These are phyloP conservation scores for Actenoides hombroni DNA, from an alignment of 2,113 vertebrate genomes.

Conservation along the genomic window DNA sequence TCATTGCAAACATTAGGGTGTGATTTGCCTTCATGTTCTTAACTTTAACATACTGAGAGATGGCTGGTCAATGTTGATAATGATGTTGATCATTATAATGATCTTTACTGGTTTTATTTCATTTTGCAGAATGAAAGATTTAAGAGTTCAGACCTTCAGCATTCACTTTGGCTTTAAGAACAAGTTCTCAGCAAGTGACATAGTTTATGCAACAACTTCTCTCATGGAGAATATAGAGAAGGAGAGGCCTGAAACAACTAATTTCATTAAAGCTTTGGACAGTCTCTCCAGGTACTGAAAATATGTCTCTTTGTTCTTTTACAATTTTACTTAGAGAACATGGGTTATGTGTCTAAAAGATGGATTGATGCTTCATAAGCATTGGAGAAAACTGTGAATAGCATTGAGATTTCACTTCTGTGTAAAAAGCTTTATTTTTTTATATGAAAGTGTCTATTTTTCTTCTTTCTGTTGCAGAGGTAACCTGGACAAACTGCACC, in stretches of 20 bases:
- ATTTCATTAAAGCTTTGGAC: constrained; percentile 94
- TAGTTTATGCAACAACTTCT: constrained; percentile 88
- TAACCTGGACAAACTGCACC: constrained; percentile 87
- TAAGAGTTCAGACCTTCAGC: constrained; percentile 94
- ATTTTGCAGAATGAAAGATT: constrained; percentile 89
- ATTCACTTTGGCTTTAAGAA: constrained; percentile 97
- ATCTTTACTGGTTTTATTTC: background rate
- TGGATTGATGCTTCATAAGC: background rate
- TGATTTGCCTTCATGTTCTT: background rate
- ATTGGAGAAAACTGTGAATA: background rate
- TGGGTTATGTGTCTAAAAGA: background rate
- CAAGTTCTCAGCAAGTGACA: constrained; percentile 91
- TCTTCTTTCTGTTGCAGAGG: constrained; percentile 72
- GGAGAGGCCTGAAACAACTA: constrained; percentile 78
- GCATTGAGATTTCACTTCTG: background rate
- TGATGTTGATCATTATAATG: background rate
- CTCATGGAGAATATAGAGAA: constrained; percentile 90
- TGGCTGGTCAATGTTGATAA: background rate
- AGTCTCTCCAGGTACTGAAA: constrained; percentile 88
- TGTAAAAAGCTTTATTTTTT: background rate
- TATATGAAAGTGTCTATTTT: background rate
- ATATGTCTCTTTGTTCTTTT: background rate
- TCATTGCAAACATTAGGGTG: background rate
- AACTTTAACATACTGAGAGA: background rate
- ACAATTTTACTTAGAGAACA: background rate